These are phyloP conservation scores for Linnaemya tessellans DNA, from an alignment of 2,888 invertebrate genomes.

Conservation along the genomic window DNA sequence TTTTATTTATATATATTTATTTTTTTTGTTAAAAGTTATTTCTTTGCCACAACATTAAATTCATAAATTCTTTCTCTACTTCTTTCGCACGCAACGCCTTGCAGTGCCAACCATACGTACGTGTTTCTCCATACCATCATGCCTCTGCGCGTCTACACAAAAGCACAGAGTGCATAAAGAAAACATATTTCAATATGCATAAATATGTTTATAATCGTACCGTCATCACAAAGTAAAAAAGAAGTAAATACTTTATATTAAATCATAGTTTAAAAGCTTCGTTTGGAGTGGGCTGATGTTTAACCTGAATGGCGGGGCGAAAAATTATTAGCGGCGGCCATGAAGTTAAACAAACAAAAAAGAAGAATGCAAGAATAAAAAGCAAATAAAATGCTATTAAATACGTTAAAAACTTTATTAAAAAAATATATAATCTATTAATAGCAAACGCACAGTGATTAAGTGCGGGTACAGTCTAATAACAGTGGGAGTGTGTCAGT, in stretches of 20 bases:
- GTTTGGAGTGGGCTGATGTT: background rate
- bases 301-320: background rate
- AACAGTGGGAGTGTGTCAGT: too few species aligned
- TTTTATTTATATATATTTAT: too few species aligned
- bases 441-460: too few species aligned
- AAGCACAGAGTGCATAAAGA: background rate
- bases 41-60: conserved; percentile 23
- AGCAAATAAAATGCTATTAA: background rate
- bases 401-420: background rate
- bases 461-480: too few species aligned
- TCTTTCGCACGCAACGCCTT: background rate
- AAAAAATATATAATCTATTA: background rate
- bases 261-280: conserved; percentile 34
- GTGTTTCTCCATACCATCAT: conserved; percentile 53
- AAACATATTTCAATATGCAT: conserved; percentile 4
- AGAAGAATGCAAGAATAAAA: background rate
- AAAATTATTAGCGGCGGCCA: background rate
- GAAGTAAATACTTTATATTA: conserved; percentile 46
- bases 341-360: background rate
- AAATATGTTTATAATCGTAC: background rate
- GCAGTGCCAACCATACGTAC: conserved; percentile 32
- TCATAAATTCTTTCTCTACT: conserved; percentile 29
- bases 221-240: conserved; percentile 8
- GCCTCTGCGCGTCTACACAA: conserved; percentile 36
- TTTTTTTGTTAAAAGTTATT: background rate